These are phyloP conservation scores for Trypoxylon attenuatum DNA, from an alignment of 2,888 invertebrate genomes.

Conservation along the genomic window DNA sequence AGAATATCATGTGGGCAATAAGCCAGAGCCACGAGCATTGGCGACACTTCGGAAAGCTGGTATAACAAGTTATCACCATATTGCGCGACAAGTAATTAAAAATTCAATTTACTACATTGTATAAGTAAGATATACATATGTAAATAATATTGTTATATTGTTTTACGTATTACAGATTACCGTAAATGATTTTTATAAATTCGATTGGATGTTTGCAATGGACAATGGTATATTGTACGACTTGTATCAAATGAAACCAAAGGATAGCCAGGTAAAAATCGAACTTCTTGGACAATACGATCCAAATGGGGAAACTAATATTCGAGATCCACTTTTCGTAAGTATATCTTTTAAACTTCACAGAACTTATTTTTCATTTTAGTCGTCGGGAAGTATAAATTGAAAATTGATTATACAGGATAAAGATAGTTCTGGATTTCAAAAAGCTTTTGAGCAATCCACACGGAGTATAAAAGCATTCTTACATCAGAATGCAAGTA, in stretches of 20 bases:
- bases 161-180: constrained; percentile 77
- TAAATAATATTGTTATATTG: background rate
- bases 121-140: constrained; percentile 82
- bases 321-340: constrained; percentile 95
- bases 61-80: constrained; percentile 81
- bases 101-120: constrained; percentile 7
- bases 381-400: too few relatives aligned
- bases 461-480: constrained; percentile 81
- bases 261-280: constrained; percentile 82
- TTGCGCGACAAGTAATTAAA: constrained; percentile 86
- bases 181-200: constrained; percentile 84
- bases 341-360: constrained; percentile 66
- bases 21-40: constrained; percentile 85
- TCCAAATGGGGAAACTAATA: constrained; percentile 85
- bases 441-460: constrained; percentile 86
- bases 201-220: constrained; percentile 96
- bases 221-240: constrained; percentile 89
- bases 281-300: constrained; percentile 90
- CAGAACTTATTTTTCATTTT: too few relatives aligned
- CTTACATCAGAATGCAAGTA: constrained; percentile 71
- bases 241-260: constrained; percentile 80
- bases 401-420: constrained; percentile 76
- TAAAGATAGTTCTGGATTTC: constrained; percentile 81
- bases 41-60: constrained; percentile 83
- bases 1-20: constrained; percentile 88